phyloP scores from a whole-genome alignment of 2,797 vertebrate species.

The Falco concolor region DNA sequence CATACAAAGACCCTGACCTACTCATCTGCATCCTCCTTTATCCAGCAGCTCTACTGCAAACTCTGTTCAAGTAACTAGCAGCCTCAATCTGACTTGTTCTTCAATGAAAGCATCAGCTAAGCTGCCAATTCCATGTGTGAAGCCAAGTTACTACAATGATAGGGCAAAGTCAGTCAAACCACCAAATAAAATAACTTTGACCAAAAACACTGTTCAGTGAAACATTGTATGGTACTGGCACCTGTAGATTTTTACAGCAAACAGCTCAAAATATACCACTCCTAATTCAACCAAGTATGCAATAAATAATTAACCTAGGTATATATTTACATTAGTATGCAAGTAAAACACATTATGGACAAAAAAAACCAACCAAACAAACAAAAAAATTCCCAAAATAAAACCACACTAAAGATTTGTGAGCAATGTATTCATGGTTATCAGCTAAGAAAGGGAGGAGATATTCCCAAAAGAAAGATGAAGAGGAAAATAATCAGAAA shows the following conservation, averaged over 20 bases:
- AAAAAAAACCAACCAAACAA: not conserved
- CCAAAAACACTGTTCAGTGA: not conserved
- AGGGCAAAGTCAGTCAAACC: not conserved
- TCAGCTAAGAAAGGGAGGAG: not conserved
- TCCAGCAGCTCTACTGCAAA: not conserved
- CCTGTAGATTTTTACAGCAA: not conserved
- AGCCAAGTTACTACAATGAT: not conserved
- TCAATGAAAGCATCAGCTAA: not conserved
- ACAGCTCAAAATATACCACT: not conserved
- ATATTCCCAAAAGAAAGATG: not conserved
- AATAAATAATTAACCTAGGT: not conserved
- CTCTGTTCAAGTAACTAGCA: not conserved
- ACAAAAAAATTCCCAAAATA: not conserved
- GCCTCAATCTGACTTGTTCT: not conserved
- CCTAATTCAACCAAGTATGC: not conserved
- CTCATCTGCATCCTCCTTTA: not conserved
- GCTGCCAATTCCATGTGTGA: not conserved
- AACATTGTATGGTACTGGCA: not conserved
- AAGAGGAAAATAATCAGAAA: no score
- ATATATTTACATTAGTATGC: not conserved
- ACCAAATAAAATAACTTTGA: not conserved
- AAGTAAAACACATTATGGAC: not conserved
- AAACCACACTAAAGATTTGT: not conserved
- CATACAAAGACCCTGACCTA: not conserved
- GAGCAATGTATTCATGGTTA: not conserved